Conservation (phyloP, 2,113 vertebrate genomes). For the Hemiprocne comata region DNA sequence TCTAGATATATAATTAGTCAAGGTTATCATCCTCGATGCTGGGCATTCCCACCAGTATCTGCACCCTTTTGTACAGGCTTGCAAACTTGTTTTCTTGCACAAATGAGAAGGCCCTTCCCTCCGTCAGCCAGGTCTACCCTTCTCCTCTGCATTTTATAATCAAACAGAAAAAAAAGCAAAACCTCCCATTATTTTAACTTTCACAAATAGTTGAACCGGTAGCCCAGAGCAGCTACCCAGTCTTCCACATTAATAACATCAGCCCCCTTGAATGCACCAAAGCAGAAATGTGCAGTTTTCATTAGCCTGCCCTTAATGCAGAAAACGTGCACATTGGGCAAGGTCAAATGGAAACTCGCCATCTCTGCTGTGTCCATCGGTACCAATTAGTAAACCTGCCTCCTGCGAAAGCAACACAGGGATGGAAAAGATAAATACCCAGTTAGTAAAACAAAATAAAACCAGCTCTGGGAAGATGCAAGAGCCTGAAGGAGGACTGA, state of each 20-base stretch:
- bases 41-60: neutral
- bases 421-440: constrained; percentile 6
- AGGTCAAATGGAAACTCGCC: neutral
- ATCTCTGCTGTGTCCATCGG: neutral
- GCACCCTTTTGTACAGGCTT: neutral
- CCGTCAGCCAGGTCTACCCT: neutral
- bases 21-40: neutral
- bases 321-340: neutral
- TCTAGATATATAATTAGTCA: neutral
- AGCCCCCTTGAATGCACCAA: neutral
- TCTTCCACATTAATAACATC: neutral
- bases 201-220: neutral
- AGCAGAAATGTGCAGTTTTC: neutral
- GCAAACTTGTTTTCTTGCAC: neutral
- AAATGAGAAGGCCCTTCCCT: neutral
- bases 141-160: neutral
- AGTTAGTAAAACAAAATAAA: constrained; percentile 38
- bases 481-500: neutral
- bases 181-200: neutral
- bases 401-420: neutral
- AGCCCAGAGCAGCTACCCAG: neutral
- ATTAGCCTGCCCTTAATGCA: constrained; percentile 6
- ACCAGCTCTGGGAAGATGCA: neutral
- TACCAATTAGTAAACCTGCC: neutral
- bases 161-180: neutral